Evolutionary conservation across 2,113 vertebrate genomes (phyloP).

Genomic region (Osmerus mordax): DNA sequence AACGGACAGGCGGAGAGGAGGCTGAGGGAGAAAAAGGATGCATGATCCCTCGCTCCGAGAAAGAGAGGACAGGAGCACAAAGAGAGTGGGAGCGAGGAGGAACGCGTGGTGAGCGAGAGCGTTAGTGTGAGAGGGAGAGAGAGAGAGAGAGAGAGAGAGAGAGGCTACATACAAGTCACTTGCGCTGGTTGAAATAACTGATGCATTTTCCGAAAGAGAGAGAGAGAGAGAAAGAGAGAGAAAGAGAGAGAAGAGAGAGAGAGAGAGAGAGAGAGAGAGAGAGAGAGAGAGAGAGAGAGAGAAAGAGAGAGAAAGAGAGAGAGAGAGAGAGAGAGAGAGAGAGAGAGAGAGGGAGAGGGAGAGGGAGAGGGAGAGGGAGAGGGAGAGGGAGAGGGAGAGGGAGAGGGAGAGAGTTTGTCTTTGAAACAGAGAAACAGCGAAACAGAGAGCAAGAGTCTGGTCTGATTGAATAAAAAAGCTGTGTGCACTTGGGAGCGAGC

Average conservation of each 20-base stretch:
- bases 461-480: slow-evolving; percentile 35
- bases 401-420: neutral
- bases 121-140: neutral
- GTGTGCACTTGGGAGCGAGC: neutral
- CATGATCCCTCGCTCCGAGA: slow-evolving; percentile 60
- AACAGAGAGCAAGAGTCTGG: slow-evolving; percentile 8
- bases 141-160: neutral
- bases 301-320: neutral
- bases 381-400: neutral
- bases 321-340: slow-evolving; percentile 1
- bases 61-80: slow-evolving; percentile 37
- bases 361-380: neutral
- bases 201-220: neutral
- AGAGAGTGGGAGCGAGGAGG: slow-evolving; percentile 60
- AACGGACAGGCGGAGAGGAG: slow-evolving; percentile 34
- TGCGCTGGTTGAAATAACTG: slow-evolving; percentile 19
- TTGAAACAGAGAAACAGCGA: slow-evolving; percentile 1
- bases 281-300: neutral
- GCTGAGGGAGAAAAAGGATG: slow-evolving; percentile 46
- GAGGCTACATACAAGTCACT: slow-evolving; percentile 32
- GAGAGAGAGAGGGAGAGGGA: neutral
- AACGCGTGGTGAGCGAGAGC: slow-evolving; percentile 32
- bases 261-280: neutral
- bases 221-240: neutral
- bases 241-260: neutral